These are phyloP conservation scores for Unio delphinus DNA, from an alignment of 2,888 invertebrate genomes.

Conservation along the genomic window DNA sequence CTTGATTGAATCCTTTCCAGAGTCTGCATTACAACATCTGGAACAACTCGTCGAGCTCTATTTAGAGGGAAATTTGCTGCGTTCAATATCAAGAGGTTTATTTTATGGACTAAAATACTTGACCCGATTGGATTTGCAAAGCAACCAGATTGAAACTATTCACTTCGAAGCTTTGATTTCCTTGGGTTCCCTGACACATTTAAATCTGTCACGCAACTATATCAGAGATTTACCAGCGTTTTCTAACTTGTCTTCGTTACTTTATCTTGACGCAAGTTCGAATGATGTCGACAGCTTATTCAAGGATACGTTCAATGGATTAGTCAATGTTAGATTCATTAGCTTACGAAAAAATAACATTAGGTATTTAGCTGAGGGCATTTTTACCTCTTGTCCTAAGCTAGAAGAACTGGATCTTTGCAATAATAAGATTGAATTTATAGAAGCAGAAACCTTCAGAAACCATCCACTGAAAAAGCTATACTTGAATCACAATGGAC, in stretches of 20 bases:
- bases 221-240: constrained; percentile 21
- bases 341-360: constrained; percentile 34
- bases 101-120: constrained; percentile 28
- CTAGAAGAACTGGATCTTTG: constrained; percentile 39
- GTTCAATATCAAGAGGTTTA: constrained; percentile 18
- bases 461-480: constrained; percentile 22
- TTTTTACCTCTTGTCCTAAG: constrained; percentile 38
- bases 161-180: constrained; percentile 11
- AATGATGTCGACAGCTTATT: constrained; percentile 31
- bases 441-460: constrained; percentile 39
- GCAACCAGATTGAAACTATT: constrained; percentile 29
- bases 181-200: constrained; percentile 10
- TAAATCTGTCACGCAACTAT: constrained; percentile 29
- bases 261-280: constrained; percentile 33
- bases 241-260: constrained; percentile 12
- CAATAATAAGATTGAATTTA: constrained; percentile 30
- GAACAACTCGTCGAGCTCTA: constrained; percentile 21
- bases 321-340: constrained; percentile 26
- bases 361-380: constrained; percentile 21
- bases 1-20: too few relatives aligned
- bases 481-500: constrained; percentile 35
- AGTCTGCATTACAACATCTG: too few relatives aligned
- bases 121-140: constrained; percentile 25
- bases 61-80: constrained; percentile 34
- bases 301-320: constrained; percentile 28